Base-by-base conservation (phyloP, 2,888 invertebrate species). In the Pristionchus japonicus region DNA sequence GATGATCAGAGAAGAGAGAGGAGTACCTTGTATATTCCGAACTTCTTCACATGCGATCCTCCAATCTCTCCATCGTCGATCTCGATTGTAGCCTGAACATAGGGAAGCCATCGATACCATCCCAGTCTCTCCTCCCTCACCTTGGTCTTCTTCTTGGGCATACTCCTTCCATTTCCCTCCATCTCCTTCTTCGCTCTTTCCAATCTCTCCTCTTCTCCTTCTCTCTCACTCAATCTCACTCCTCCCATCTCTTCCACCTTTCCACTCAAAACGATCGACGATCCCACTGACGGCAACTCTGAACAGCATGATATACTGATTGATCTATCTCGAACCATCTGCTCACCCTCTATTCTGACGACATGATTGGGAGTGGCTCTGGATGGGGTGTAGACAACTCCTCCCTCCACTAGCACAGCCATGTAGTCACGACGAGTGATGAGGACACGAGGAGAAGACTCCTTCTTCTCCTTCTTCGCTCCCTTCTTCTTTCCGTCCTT, bases 11-110 rank as follows among this genome's bases (percentile, higher is more conserved):
- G 1, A 13, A 3, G 17, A 23, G 23, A 61, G 1, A 61, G 1
- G 20, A 1, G n/a, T 17, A 47, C 90, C 20, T 87, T 86, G 86
- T 89, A 90, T n/a, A 89, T 85, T 74, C 89, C 88, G 23, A 91
- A 91, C 64, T 89, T 64, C 49, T 83, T 82, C 11, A 87, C 77
- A 43, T 15, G 31, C 1, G 77, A 27, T 43, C 77, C 77, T 40
- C 67, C 85, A 27, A 85, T 40, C 64, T 85, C 61, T 27, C 17
- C 83, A 11, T 3, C 82, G 52, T 27, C 82, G n/a, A n/a, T n/a
- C 7, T n/a, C 34, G n/a, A 37, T 17, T 13, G 17, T 9, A 4
- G 9, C 27, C 40, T 61, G n/a, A n/a, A n/a, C n/a, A n/a, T n/a
- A n/a, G n/a, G n/a, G n/a, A n/a, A n/a, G n/a, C n/a, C n/a, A n/a